phyloP scores from a whole-genome alignment of 2,888 invertebrate genomes.

The Tillus elongatus region DNA sequence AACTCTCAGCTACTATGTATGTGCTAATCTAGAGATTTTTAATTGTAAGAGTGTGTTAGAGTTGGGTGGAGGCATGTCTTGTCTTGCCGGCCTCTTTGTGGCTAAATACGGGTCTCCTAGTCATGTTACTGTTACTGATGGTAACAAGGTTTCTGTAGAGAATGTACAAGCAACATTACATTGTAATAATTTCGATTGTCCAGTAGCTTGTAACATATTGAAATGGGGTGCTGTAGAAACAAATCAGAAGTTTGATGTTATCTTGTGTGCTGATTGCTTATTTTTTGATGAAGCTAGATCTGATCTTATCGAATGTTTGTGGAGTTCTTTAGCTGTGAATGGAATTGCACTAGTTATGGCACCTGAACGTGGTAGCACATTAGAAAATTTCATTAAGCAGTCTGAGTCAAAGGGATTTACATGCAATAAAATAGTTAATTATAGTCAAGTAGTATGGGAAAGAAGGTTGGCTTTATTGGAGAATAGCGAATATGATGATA shows the following conservation, averaged over 20 bases:
- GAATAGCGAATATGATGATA: slow-evolving; percentile 55
- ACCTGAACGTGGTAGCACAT: slow-evolving; percentile 62
- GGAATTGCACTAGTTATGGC: slow-evolving; percentile 69
- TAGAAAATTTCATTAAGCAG: slow-evolving; percentile 57
- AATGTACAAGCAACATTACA: slow-evolving; percentile 60
- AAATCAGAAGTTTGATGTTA: slow-evolving; percentile 50
- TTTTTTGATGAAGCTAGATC: slow-evolving; percentile 67
- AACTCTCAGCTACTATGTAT: slow-evolving; percentile 58
- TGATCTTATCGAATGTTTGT: slow-evolving; percentile 59
- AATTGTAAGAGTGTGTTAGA: slow-evolving; percentile 62
- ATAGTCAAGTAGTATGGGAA: slow-evolving; percentile 59
- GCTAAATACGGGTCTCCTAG: slow-evolving; percentile 58
- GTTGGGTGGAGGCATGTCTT: slow-evolving; percentile 79
- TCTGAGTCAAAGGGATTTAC: slow-evolving; percentile 51
- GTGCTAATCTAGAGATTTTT: slow-evolving; percentile 57
- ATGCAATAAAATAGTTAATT: slow-evolving; percentile 50
- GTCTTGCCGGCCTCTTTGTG: slow-evolving; percentile 64
- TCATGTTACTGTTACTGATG: slow-evolving; percentile 65
- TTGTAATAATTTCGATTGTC: slow-evolving; percentile 51
- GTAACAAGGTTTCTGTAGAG: slow-evolving; percentile 64
- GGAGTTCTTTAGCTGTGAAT: slow-evolving; percentile 49
- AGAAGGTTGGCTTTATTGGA: slow-evolving; percentile 53
- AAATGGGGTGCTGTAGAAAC: slow-evolving; percentile 46
- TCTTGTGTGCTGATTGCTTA: slow-evolving; percentile 70
- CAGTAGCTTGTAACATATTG: slow-evolving; percentile 46